Evolutionary conservation across 2,113 vertebrate genomes (phyloP), one percentile per base, ranked within the genome.

Genomic region (Caranx ignobilis): DNA sequence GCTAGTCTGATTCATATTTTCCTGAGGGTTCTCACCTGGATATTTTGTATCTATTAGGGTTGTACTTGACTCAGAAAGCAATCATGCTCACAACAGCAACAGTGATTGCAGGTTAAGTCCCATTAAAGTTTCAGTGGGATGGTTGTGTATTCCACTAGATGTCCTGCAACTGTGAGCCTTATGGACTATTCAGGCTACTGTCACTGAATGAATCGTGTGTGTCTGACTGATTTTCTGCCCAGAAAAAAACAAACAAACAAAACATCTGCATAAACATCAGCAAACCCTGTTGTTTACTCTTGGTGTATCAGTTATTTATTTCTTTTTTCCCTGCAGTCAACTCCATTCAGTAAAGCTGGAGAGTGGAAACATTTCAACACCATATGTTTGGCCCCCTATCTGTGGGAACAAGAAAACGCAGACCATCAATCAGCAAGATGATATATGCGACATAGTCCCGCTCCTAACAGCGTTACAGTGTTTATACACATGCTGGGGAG

Each of bases 81-180:
- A 61, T 43, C 52, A 69, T 26, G 11, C 54, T 43, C 52, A 48
- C 13, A 55, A 35, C 5, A 56, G 16, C 13, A 52, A 47, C 19
- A 35, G 12, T n/a, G 45, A 67, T 39, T 26, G 60, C 43, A 39
- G 35, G n/a, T 61, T 69, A 7, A 76, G 9, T 57, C 31, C 13
- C 26, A 0, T 59, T 60, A 16, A 50, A 16, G 60, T 72, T 50
- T 75, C 37, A 45, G 26, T 55, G 47, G 26, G 26, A 26, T 26
- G 26, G 26, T 26, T 26, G 26, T 26, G 26, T 26, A 1, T 26
- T 26, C 26, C 56, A 35, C 43, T 26, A 6, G 13, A 32, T 26
- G 32, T 71, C 62, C 66, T 47, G 9, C 50, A 82, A 71, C 78
- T 52, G 82, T 62, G 64, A 75, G 79, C 21, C 72, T 83, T 77